A percentile compares a stretch with the other conserved stretches of the same genome.
Evolutionary conservation across 1,140 invertebrate species (phyloP).

Genomic region (Drosophila parabipectinata): DNA sequence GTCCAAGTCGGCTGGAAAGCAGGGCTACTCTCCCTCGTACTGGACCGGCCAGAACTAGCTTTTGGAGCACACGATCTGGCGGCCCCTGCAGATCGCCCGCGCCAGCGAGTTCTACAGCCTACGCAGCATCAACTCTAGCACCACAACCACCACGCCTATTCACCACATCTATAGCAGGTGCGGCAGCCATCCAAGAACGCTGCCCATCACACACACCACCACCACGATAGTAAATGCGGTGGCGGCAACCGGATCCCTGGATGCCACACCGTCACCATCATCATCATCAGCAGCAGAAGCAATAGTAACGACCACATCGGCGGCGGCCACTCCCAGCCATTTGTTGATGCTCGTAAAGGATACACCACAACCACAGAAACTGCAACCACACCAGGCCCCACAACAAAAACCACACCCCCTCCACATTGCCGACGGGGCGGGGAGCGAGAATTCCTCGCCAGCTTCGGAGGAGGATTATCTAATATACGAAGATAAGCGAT

Average conservation of each 20-base stretch:
- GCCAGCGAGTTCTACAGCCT: conserved; percentile 65
- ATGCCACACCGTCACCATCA: conserved; percentile 20
- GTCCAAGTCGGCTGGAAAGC: conserved; percentile 88
- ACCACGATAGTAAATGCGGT: conserved; percentile 39
- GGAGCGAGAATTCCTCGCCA: conserved; percentile 49
- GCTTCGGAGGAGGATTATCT: conserved; percentile 62
- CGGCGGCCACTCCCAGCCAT: conserved; percentile 49
- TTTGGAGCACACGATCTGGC: conserved; percentile 74
- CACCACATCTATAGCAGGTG: conserved; percentile 62
- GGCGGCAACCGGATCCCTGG: conserved; percentile 23
- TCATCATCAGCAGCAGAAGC: conserved; percentile 32
- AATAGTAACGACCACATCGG: conserved; percentile 16
- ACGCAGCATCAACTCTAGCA: conserved; percentile 33
- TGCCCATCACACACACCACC: conserved; percentile 42
- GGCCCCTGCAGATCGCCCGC: conserved; percentile 64
- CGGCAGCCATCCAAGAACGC: conserved; percentile 48
- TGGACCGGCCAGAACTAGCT: conserved; percentile 87
- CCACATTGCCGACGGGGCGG: conserved; percentile 25
- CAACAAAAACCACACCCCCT: conserved; percentile 19
- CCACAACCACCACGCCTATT: conserved; percentile 53
- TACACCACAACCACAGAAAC: conserved; percentile 17
- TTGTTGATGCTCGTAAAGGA: conserved; percentile 67
- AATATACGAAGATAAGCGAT: conserved; percentile 71
- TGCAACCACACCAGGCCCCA: conserved; percentile 12
- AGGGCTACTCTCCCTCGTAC: conserved; percentile 87